These are phyloP conservation scores for Sepioteuthis lessoniana DNA, from an alignment of 2,888 invertebrate genomes.

Conservation along the genomic window DNA sequence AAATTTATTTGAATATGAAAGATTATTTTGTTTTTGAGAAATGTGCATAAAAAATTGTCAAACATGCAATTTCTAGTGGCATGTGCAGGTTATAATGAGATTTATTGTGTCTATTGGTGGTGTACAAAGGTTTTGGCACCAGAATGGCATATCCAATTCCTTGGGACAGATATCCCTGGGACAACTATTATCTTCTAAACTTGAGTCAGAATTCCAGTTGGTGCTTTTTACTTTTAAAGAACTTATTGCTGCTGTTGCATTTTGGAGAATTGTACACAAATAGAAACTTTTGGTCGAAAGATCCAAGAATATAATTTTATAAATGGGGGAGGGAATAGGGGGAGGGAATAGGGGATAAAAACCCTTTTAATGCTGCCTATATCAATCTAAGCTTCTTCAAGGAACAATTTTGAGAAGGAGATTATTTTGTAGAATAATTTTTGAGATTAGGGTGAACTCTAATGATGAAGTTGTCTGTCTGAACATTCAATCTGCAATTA, in stretches of 20 bases:
- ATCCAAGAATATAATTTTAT: constrained; percentile 4
- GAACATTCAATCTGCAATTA: neutral
- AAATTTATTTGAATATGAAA: neutral
- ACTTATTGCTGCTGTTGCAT: constrained; percentile 21
- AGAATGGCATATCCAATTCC: neutral
- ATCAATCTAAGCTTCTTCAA: neutral
- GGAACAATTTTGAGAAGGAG: neutral
- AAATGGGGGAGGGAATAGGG: neutral
- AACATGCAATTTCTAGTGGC: neutral
- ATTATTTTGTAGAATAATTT: neutral
- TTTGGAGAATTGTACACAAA: constrained; percentile 4
- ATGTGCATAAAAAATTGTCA: neutral
- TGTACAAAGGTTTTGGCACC: neutral
- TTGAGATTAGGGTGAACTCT: neutral
- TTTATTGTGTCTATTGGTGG: neutral
- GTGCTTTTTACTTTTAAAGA: neutral
- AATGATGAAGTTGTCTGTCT: neutral
- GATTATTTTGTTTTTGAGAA: neutral
- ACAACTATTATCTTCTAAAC: neutral
- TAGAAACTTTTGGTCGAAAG: constrained; percentile 21
- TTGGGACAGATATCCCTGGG: neutral
- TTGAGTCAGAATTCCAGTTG: neutral
- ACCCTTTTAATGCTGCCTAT: neutral
- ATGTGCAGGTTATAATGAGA: neutral
- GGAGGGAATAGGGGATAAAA: neutral